Evolutionary conservation across 2,888 invertebrate species (phyloP).

Genomic region (Pediacus dermestoides): DNA sequence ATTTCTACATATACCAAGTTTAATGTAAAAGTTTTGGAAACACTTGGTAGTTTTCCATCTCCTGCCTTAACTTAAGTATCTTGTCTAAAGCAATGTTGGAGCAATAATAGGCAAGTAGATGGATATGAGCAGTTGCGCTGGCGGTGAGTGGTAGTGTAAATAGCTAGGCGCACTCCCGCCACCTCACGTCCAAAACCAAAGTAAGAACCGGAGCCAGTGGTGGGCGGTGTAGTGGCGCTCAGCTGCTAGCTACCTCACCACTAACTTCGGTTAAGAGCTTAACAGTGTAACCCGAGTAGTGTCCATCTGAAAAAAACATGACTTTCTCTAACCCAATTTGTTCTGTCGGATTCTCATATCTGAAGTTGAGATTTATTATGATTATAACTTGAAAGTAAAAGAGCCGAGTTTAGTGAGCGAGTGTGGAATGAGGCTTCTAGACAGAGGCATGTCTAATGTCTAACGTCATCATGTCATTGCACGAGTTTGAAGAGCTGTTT

Average conservation of each 20-base stretch:
- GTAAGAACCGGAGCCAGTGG: too few species aligned
- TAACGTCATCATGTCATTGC: constrained; percentile 63
- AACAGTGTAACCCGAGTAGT: constrained; percentile 42
- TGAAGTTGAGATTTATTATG: too few species aligned
- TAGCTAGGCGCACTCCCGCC: constrained; percentile 38
- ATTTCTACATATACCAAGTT: too few species aligned
- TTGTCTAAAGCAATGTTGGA: constrained; percentile 22
- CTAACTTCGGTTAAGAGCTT: too few species aligned
- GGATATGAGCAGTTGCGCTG: constrained; percentile 39
- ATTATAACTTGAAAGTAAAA: too few species aligned
- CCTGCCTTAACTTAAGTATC: constrained; percentile 19
- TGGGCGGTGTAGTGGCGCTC: too few species aligned
- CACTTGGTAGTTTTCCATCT: too few species aligned
- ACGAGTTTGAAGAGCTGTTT: constrained; percentile 75
- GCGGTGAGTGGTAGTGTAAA: constrained; percentile 44
- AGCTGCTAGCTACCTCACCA: too few species aligned
- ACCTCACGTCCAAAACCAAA: too few species aligned
- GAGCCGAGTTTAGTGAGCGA: constrained; percentile 45
- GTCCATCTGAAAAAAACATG: constrained; percentile 38
- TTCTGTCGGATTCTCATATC: too few species aligned
- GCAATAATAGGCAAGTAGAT: constrained; percentile 34
- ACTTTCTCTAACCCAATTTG: too few species aligned
- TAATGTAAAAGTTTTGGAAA: too few species aligned
- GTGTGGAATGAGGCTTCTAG: constrained; percentile 49
- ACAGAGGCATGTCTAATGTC: constrained; percentile 40